These are phyloP conservation scores for Dryobota labecula DNA, from an alignment of 2,888 invertebrate species.

Conservation along the genomic window DNA sequence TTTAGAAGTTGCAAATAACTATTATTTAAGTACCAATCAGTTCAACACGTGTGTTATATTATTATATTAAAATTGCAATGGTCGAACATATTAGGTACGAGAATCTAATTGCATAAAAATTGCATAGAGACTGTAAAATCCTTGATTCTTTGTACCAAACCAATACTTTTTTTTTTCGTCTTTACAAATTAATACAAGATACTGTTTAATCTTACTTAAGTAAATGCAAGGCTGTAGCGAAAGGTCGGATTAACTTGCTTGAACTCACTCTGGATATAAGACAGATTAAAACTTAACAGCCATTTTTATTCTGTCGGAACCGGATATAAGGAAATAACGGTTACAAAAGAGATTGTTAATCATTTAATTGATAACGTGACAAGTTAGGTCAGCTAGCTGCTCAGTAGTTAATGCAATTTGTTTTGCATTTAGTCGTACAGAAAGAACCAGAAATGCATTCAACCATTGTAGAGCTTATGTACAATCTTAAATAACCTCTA, in stretches of 20 bases:
- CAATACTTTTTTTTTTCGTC: constrained; percentile 11
- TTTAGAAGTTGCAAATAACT: not conserved
- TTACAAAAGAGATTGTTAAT: constrained; percentile 34
- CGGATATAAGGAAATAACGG: constrained; percentile 57
- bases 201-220: constrained; percentile 57
- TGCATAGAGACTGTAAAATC: constrained; percentile 31
- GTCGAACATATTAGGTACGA: not conserved
- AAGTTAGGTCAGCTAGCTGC: constrained; percentile 40
- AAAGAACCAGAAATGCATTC: not conserved
- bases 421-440: not conserved
- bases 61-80: constrained; percentile 7
- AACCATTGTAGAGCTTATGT: not conserved
- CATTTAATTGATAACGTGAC: constrained; percentile 37
- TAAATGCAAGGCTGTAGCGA: constrained; percentile 67
- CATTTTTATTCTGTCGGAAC: constrained; percentile 51
- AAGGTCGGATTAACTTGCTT: constrained; percentile 65
- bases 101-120: constrained; percentile 26
- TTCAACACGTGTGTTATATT: constrained; percentile 5
- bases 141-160: constrained; percentile 42
- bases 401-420: constrained; percentile 9
- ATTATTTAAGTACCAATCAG: constrained; percentile 7
- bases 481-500: too few species aligned
- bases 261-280: constrained; percentile 55
- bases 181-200: constrained; percentile 27
- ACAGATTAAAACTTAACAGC: constrained; percentile 46